A percentile compares a stretch with the other conserved stretches of the same genome.
Conservation (phyloP, 1,140 invertebrate species). For the Bombus difficillimus region DNA sequence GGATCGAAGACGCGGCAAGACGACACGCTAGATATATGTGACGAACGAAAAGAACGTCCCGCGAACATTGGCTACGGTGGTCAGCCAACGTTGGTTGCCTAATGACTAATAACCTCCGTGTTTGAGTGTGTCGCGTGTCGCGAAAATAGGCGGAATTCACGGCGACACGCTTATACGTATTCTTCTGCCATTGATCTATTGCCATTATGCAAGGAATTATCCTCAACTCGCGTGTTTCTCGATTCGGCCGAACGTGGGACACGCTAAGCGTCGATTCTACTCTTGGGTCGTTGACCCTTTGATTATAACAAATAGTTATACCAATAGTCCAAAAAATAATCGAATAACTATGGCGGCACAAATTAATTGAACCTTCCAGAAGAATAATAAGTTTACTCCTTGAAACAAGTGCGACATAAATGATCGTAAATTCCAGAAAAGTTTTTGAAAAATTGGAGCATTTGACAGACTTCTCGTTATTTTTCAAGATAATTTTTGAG, state of each 20-base stretch:
- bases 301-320: background rate
- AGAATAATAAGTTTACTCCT: too few species aligned
- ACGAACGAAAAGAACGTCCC: slow-evolving; percentile 34
- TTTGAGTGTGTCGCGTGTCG: slow-evolving; percentile 20
- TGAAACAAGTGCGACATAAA: too few species aligned
- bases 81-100: slow-evolving; percentile 15
- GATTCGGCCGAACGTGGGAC: background rate
- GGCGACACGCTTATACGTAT: background rate
- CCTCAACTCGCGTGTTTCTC: background rate
- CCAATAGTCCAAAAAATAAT: too few species aligned
- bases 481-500: too few species aligned
- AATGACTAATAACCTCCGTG: slow-evolving; percentile 60
- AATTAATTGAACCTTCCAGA: too few species aligned
- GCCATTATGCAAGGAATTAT: slow-evolving; percentile 33
- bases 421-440: too few species aligned
- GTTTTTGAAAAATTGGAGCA: too few species aligned
- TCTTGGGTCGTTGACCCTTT: background rate
- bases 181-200: slow-evolving; percentile 31
- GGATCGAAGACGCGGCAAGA: slow-evolving; percentile 57
- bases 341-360: too few species aligned
- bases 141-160: slow-evolving; percentile 42
- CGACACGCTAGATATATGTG: slow-evolving; percentile 55
- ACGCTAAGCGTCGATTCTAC: background rate
- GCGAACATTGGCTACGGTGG: slow-evolving; percentile 42
- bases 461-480: too few species aligned